A percentile compares a stretch with the other conserved stretches of the same genome.
These are phyloP conservation scores for Rhabdomys dilectus DNA, from an alignment of 2,113 vertebrate genomes.

Conservation along the genomic window DNA sequence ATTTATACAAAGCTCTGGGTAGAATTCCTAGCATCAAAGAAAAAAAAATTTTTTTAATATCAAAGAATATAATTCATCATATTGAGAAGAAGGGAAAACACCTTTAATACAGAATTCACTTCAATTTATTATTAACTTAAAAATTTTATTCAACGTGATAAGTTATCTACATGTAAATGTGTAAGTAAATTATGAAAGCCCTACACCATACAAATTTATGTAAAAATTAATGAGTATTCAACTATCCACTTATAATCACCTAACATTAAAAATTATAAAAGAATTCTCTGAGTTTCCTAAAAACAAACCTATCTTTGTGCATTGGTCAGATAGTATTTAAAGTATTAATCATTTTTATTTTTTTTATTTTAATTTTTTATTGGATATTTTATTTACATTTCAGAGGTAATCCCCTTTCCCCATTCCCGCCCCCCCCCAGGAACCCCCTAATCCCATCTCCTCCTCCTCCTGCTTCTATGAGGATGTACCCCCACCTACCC, in stretches of 20 bases:
- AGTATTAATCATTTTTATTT: neutral
- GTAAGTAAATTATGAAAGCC: neutral
- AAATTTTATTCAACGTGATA: neutral
- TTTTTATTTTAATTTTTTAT: too few relatives aligned
- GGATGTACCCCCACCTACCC: too few relatives aligned
- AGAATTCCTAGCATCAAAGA: neutral
- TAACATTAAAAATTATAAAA: neutral
- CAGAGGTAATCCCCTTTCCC: too few relatives aligned
- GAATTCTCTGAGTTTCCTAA: neutral
- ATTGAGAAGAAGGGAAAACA: neutral
- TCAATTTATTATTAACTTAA: neutral
- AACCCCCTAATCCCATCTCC: too few relatives aligned
- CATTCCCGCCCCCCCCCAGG: too few relatives aligned
- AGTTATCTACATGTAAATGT: neutral
- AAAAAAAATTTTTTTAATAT: neutral
- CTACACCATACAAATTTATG: neutral
- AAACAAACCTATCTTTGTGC: neutral
- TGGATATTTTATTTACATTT: too few relatives aligned
- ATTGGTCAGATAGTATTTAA: neutral
- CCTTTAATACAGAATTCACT: neutral
- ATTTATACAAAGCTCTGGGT: neutral
- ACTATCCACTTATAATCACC: neutral
- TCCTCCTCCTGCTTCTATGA: too few relatives aligned
- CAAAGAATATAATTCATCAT: neutral
- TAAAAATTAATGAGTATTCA: neutral